Percentiles rank a stretch among this genome's conserved stretches.
Conservation (phyloP, 64 coral and sea anemone species). For the Pocillopora damicornis region DNA sequence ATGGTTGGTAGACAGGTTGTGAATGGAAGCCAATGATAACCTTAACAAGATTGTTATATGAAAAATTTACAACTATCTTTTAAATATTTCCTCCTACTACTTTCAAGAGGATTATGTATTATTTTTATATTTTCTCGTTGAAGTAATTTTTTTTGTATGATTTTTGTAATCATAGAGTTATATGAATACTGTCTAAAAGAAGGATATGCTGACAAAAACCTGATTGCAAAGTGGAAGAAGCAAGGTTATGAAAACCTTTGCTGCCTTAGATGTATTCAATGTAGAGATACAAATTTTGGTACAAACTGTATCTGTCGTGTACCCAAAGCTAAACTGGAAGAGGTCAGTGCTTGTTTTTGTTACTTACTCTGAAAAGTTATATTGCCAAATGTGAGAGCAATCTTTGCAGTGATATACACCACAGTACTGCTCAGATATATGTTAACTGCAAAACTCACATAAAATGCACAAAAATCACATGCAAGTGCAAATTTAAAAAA, state of each 20-base stretch:
- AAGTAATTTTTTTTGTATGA: neutral
- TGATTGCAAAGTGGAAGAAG: constrained; percentile 99
- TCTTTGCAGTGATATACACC: neutral
- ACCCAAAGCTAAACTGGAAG: constrained; percentile 96
- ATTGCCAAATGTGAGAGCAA: neutral
- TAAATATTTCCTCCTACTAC: no score
- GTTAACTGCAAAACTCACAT: no score
- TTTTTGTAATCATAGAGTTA: constrained; percentile 51
- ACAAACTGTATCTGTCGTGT: constrained; percentile 98
- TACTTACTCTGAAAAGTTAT: no score
- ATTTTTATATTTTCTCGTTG: neutral
- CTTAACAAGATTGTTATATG: no score
- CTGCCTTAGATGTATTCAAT: constrained; percentile 96
- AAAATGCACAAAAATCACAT: no score
- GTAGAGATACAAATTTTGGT: constrained; percentile 92
- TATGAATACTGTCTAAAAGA: constrained; percentile 98
- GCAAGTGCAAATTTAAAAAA: no score
- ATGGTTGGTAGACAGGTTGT: no score
- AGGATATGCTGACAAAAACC: constrained; percentile 95
- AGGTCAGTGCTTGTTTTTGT: constrained; percentile 45
- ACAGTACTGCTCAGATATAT: no score
- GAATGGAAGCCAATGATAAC: no score
- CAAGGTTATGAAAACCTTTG: constrained; percentile 99
- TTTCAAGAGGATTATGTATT: no score
- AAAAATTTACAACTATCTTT: no score